A percentile compares a stretch with the other conserved stretches of the same genome.
Evolutionary conservation across 2,888 invertebrate genomes (phyloP).

Genomic region (Spialia ferax): DNA sequence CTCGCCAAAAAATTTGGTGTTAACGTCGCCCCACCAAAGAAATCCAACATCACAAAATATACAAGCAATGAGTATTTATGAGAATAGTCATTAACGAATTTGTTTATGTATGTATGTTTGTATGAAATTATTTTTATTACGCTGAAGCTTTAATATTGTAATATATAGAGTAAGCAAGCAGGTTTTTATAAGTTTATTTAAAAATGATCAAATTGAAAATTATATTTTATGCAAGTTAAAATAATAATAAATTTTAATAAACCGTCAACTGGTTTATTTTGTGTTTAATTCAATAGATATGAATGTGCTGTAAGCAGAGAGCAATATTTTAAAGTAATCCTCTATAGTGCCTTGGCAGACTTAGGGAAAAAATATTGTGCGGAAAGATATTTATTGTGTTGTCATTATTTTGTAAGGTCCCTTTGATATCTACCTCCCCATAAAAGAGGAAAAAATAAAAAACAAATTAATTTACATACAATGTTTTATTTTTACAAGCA

Average conservation of each 20-base stretch:
- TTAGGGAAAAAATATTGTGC: slow-evolving; percentile 40
- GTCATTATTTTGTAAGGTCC: slow-evolving; percentile 39
- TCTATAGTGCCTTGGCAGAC: slow-evolving; percentile 39
- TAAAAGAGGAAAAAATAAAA: slow-evolving; percentile 38
- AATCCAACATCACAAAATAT: slow-evolving; percentile 89
- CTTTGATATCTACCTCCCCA: slow-evolving; percentile 40
- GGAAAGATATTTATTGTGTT: slow-evolving; percentile 36
- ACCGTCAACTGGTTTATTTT: slow-evolving; percentile 67
- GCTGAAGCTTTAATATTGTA: slow-evolving; percentile 86
- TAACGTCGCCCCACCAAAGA: slow-evolving; percentile 83
- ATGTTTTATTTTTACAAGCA: slow-evolving; percentile 34
- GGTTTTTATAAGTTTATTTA: slow-evolving; percentile 83
- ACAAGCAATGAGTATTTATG: slow-evolving; percentile 89
- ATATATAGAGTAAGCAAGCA: slow-evolving; percentile 85
- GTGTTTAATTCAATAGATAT: slow-evolving; percentile 58
- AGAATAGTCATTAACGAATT: slow-evolving; percentile 66
- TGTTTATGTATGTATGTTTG: slow-evolving; percentile 57
- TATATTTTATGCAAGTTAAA: slow-evolving; percentile 84
- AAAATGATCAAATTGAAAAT: slow-evolving; percentile 81
- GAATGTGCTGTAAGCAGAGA: slow-evolving; percentile 36
- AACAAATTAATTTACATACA: slow-evolving; percentile 18
- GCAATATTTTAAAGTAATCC: slow-evolving; percentile 37
- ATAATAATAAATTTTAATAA: slow-evolving; percentile 83
- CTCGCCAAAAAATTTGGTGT: slow-evolving; percentile 86
- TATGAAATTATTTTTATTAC: slow-evolving; percentile 77